These are phyloP conservation scores for Formica exsecta DNA, from an alignment of 1,140 invertebrate species.

Conservation along the genomic window DNA sequence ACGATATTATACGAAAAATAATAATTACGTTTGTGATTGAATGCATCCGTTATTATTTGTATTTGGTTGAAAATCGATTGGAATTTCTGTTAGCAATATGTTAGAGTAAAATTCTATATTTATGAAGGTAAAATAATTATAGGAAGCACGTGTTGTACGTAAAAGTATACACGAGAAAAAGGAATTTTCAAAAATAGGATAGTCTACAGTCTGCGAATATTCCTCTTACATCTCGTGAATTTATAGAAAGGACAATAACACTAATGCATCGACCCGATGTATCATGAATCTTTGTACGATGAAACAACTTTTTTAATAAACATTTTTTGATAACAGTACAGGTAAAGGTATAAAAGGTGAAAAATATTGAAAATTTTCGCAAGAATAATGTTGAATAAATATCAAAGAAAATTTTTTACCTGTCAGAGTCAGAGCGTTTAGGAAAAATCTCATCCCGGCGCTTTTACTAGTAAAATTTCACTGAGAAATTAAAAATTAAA, in stretches of 20 bases:
- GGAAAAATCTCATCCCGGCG: neutral
- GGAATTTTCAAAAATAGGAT: neutral
- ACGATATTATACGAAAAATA: neutral
- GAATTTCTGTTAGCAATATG: neutral
- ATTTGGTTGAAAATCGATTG: neutral
- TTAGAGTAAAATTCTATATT: neutral
- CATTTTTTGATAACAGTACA: neutral
- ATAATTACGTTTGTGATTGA: neutral
- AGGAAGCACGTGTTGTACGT: no score
- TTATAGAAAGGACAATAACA: neutral
- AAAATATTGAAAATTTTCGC: neutral
- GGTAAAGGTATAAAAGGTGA: neutral
- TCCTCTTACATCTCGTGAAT: neutral
- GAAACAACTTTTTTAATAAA: neutral
- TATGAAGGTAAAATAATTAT: neutral
- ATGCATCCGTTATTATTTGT: neutral
- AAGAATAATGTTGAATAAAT: neutral
- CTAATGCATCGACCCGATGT: neutral
- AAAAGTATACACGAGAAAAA: no score
- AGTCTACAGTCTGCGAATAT: no score
- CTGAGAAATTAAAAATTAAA: neutral
- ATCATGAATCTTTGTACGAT: neutral
- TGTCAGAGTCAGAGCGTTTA: neutral
- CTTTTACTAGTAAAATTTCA: neutral
- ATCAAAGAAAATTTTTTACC: neutral